A percentile compares a stretch with the other conserved stretches of the same genome.
These are phyloP conservation scores for Pimpla rufipes DNA, from an alignment of 2,888 invertebrate genomes.

Conservation along the genomic window DNA sequence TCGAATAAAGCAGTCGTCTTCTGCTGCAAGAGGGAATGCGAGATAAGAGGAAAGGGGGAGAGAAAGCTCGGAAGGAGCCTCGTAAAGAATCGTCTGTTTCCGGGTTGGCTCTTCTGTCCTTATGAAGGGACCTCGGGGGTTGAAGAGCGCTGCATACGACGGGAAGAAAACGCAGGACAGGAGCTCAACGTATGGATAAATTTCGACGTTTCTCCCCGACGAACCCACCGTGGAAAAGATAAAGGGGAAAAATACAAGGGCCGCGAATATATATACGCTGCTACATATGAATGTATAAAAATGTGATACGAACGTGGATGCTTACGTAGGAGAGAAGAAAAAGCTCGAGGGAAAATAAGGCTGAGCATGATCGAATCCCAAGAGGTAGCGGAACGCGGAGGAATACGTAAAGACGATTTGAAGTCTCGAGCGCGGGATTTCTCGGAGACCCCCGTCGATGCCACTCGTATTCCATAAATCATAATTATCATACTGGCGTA, in stretches of 20 bases:
- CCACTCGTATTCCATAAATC: conserved; percentile 51
- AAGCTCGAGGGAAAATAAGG: conserved; percentile 37
- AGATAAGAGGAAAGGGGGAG: conserved; percentile 21
- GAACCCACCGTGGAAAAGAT: conserved; percentile 33
- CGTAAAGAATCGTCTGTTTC: conserved; percentile 73
- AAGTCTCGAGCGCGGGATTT: conserved; percentile 46
- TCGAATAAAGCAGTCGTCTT: conserved; percentile 46
- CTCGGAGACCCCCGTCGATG: conserved; percentile 4
- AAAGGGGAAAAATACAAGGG: conserved; percentile 30
- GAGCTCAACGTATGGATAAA: conserved; percentile 67
- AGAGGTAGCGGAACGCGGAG: conserved; percentile 38
- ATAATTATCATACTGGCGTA: conserved; percentile 48
- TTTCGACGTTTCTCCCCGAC: conserved; percentile 60
- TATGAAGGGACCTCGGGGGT: conserved; percentile 57
- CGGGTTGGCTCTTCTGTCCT: conserved; percentile 72
- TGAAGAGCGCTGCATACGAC: conserved; percentile 19
- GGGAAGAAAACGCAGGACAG: conserved; percentile 44
- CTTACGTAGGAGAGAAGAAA: conserved; percentile 11
- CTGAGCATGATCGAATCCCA: conserved; percentile 35
- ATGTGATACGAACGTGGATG: neutral
- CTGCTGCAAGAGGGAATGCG: conserved; percentile 1
- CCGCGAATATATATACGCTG: neutral
- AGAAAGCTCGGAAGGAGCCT: conserved; percentile 52
- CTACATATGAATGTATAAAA: neutral
- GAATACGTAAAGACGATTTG: conserved; percentile 56